Conservation (phyloP, 2,888 invertebrate species). For the Frankliniella intonsa region DNA sequence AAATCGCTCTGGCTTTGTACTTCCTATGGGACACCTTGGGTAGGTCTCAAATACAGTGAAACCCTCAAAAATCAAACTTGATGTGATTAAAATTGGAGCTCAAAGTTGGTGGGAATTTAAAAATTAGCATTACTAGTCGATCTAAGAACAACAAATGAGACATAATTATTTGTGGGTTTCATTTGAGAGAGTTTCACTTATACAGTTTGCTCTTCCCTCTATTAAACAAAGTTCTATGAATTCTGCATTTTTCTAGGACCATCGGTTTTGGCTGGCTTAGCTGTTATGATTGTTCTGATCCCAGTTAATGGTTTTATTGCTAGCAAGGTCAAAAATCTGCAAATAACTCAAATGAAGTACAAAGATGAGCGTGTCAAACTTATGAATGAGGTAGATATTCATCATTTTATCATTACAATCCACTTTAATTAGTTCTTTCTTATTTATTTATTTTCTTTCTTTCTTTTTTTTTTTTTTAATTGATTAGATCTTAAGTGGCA, state of each 20-base stretch:
- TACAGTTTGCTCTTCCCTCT: background rate
- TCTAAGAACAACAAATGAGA: too few relatives aligned
- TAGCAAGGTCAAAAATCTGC: slow-evolving; percentile 47
- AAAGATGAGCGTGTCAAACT: slow-evolving; percentile 54
- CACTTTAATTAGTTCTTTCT: background rate
- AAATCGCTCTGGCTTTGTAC: slow-evolving; percentile 53
- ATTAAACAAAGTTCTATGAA: background rate
- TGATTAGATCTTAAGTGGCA: background rate
- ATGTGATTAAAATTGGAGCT: too few relatives aligned
- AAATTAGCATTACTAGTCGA: too few relatives aligned
- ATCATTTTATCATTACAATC: background rate
- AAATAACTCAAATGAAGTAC: slow-evolving; percentile 52
- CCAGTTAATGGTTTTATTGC: slow-evolving; percentile 51
- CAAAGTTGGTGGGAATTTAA: too few relatives aligned
- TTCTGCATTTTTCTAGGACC: slow-evolving; percentile 46
- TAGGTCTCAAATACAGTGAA: slow-evolving; percentile 28
- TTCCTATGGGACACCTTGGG: slow-evolving; percentile 49
- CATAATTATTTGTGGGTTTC: too few relatives aligned
- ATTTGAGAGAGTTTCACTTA: background rate
- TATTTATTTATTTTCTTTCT: background rate
- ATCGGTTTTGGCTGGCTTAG: slow-evolving; percentile 57
- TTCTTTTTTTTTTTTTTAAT: slow-evolving; percentile 21
- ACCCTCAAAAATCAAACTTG: too few relatives aligned
- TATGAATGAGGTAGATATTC: slow-evolving; percentile 39
- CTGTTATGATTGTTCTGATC: slow-evolving; percentile 51